Conservation (phyloP, 2,888 invertebrate genomes). For the Eledone cirrhosa region DNA sequence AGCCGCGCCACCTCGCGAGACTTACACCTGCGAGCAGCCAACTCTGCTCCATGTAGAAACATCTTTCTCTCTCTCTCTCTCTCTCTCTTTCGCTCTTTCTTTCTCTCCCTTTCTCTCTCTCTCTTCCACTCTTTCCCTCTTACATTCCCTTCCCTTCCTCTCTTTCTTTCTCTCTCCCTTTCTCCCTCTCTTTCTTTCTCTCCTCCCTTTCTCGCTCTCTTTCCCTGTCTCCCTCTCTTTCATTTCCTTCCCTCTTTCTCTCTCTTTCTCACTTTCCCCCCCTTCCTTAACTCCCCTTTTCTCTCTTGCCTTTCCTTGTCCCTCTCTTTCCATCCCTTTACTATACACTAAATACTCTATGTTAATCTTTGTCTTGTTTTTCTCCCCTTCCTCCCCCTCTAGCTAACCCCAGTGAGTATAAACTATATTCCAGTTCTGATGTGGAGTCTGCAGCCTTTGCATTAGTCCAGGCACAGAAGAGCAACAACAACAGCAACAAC, state of each 20-base stretch:
- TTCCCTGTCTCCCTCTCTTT: neutral
- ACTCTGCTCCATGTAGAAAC: no score
- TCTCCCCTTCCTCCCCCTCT: conserved; percentile 17
- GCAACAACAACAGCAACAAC: conserved; percentile 39
- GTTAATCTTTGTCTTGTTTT: neutral
- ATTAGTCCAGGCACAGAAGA: conserved; percentile 58
- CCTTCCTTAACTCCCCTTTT: neutral
- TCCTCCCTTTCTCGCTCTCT: no score
- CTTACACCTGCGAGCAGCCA: no score
- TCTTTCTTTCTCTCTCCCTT: neutral
- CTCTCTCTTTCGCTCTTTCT: no score
- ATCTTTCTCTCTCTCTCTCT: no score
- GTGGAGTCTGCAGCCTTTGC: conserved; percentile 63
- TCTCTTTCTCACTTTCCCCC: neutral
- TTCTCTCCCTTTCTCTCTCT: neutral
- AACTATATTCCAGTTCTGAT: conserved; percentile 53
- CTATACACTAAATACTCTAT: neutral
- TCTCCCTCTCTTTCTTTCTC: no score
- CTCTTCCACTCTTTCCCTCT: neutral
- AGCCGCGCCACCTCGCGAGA: no score
- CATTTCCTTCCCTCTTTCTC: neutral
- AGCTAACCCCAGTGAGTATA: conserved; percentile 48
- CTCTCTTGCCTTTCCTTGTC: neutral
- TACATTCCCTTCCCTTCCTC: neutral
- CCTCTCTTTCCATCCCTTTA: neutral